Evolutionary conservation across 2,797 vertebrate species (phyloP), one percentile per base, ranked within the genome.

Genomic region (Acanthurus tractus): DNA sequence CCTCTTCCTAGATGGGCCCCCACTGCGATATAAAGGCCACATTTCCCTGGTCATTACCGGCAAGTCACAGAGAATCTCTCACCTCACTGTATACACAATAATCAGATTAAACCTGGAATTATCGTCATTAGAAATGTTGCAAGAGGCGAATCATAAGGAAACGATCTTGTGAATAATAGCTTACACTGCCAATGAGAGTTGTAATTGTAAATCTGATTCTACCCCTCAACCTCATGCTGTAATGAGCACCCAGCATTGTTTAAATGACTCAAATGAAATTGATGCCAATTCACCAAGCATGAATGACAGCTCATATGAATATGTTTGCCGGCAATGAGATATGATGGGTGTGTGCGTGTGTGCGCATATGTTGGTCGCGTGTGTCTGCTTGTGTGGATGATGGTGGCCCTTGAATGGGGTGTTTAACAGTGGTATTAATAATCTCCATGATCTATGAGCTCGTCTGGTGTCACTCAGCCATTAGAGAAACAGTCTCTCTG

Each of bases 391-490:
- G 67, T 80, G 75, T 12, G 85, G 80, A 85, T 83, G 81, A 75
- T n/a, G 85, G 84, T 29, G 66, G 87, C 63, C 76, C 75, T 76
- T 78, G 88, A 89, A 87, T 81, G 76, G 89, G 86, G 79, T 88
- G 89, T 91, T 92, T 91, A 94, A 93, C 91, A 90, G 86, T 85
- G 77, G 89, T 93, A 94, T 94, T 94, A 93, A 93, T 94, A 94
- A 93, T 92, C 89, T 89, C 86, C 86, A 90, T 94, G 94, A 94
- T 94, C 90, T 93, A 94, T 92, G 92, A 93, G 92, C 92, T 89
- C 82, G 88, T 92, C 91, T 90, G 75, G 79, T 94, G 93, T 93
- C 94, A 94, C 87, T 93, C 93, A 91, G 90, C 89, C 88, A 93
- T 94, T 93, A 94, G 88, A 87, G 83, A 88, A 70, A 80, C 80